Evolutionary conservation across 2,888 invertebrate species (phyloP), one percentile per base, ranked within the genome.

Genomic region (Amblyteles armatorius): DNA sequence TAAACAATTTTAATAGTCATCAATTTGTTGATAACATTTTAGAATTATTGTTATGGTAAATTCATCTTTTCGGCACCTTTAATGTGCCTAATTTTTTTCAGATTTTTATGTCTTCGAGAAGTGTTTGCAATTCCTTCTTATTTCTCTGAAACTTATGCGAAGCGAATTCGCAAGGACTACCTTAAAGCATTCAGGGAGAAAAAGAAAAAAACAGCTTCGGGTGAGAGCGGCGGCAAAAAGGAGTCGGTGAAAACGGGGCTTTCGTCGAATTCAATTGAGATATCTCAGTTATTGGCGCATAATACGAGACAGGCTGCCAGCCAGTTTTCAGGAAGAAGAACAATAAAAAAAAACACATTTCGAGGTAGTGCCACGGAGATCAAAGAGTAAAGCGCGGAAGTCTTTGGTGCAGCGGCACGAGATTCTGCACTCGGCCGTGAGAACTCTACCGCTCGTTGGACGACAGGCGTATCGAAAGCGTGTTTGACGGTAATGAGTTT

Each of bases 251-350:
- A 82, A 79, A 81, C 68, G 68, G 13, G 57, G 57, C 63, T 74
- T 69, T 79, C 79, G 76, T 72, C 79, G 76, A 82, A 82, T 82
- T 79, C 71, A 71, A 82, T 85, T 85, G 82, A 85, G 82, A 85
- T 82, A 85, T 85, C 84, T 55, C 48, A 57, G 79, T 63, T 40
- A 52, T 60, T 52, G 44, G 60, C 71, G 11, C 26, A 68, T 65
- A 65, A 57, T 29, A 40, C 26, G 40, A 52, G 71, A 48, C 50
- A 29, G 57, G 55, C 48, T 55, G 65, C 19, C 55, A 60, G 52
- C 60, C 52, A 79, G 57, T 76, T 85, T 85, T 82, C 82, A 85
- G 85, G 85, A 85, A 82, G 79, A 85, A 77, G 76, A 68, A 79
- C 36, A 82, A 78, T 73, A 79, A 78, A 44, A 22, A 52, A 44